phyloP scores from a whole-genome alignment of 2,113 vertebrate species.

The Corapipo altera region DNA sequence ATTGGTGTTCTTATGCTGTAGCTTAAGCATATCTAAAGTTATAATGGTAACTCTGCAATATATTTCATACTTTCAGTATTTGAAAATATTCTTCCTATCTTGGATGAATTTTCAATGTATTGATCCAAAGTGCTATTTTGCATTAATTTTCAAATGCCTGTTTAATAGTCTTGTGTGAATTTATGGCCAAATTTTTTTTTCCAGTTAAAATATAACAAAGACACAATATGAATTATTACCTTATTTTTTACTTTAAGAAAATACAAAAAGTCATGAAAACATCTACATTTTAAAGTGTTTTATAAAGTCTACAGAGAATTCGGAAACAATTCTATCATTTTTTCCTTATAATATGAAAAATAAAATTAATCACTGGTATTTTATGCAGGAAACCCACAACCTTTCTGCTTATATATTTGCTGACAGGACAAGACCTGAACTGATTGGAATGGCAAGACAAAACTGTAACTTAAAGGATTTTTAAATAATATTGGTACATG shows the following conservation, averaged over 20 bases:
- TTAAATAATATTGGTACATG: not conserved
- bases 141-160: not conserved
- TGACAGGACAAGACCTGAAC: not conserved
- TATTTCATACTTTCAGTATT: not conserved
- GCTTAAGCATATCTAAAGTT: not conserved
- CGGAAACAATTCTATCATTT: not conserved
- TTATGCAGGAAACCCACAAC: fast-evolving
- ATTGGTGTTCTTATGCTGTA: too few species aligned
- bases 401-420: not conserved
- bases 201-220: not conserved
- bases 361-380: not conserved
- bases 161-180: not conserved
- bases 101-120: not conserved
- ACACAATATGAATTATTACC: not conserved
- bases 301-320: not conserved
- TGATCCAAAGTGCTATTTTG: not conserved
- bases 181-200: not conserved
- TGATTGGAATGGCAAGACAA: not conserved
- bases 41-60: not conserved
- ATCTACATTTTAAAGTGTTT: not conserved
- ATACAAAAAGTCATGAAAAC: not conserved
- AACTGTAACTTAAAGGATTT: not conserved
- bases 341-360: not conserved
- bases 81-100: not conserved
- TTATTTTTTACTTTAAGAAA: not conserved